These are phyloP conservation scores for Rhingia rostrata DNA, from an alignment of 2,888 invertebrate species.

Conservation along the genomic window DNA sequence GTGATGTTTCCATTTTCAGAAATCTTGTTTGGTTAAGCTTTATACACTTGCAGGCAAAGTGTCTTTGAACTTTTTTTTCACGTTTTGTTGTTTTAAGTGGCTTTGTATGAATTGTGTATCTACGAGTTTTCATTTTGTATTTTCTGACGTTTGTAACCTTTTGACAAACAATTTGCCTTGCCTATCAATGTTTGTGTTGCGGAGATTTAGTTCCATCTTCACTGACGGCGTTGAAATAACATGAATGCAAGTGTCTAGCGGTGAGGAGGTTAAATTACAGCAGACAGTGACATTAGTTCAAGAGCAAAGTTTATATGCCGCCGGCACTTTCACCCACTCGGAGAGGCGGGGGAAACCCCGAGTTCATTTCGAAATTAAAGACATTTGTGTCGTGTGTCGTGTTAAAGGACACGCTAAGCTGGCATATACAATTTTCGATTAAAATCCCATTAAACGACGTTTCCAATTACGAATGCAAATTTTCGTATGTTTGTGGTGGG, in stretches of 20 bases:
- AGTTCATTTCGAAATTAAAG: constrained; percentile 22
- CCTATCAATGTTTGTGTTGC: constrained; percentile 30
- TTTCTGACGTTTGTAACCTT: constrained; percentile 58
- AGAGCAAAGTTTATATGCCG: constrained; percentile 41
- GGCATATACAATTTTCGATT: constrained; percentile 28
- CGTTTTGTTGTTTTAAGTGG: background rate
- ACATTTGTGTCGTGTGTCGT: constrained; percentile 50
- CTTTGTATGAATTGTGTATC: constrained; percentile 12
- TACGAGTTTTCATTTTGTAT: constrained; percentile 40
- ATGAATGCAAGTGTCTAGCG: constrained; percentile 33
- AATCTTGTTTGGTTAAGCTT: constrained; percentile 15
- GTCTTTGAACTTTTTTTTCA: constrained; percentile 34
- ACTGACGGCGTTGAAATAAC: constrained; percentile 1
- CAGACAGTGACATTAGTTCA: constrained; percentile 44
- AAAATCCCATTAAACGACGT: constrained; percentile 58
- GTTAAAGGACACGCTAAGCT: constrained; percentile 37
- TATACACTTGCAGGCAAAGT: background rate
- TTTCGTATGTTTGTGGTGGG: constrained; percentile 21
- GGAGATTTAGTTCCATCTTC: constrained; percentile 22
- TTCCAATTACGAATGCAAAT: constrained; percentile 50
- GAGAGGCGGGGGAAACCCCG: background rate
- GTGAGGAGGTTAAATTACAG: background rate
- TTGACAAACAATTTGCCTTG: constrained; percentile 57
- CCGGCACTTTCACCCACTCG: constrained; percentile 22
- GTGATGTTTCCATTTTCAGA: constrained; percentile 9